A percentile compares a stretch with the other conserved stretches of the same genome.
These are phyloP conservation scores for Brenthis daphne DNA, from an alignment of 2,888 invertebrate species.

Conservation along the genomic window DNA sequence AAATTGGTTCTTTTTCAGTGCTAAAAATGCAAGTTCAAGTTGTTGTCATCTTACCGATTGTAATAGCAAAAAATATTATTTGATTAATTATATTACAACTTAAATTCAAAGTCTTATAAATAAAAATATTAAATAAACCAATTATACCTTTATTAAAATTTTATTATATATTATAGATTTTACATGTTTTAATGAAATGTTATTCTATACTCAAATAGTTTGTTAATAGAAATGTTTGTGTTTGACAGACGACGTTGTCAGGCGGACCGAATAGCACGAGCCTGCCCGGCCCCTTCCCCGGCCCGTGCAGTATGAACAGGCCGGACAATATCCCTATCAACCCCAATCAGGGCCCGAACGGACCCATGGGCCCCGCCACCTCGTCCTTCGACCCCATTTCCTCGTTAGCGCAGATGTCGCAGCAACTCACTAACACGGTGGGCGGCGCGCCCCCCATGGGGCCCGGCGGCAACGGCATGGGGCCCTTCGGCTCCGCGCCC, in stretches of 20 bases:
- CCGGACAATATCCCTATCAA: constrained; percentile 77
- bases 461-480: constrained; percentile 63
- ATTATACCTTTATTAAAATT: too few species aligned
- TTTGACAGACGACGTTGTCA: constrained; percentile 69
- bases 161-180: too few species aligned
- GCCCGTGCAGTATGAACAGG: constrained; percentile 74
- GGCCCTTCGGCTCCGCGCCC: constrained; percentile 67
- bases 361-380: constrained; percentile 80
- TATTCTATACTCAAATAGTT: background rate
- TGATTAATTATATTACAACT: too few species aligned
- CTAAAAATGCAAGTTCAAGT: too few species aligned
- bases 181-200: too few species aligned
- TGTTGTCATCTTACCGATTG: too few species aligned
- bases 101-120: too few species aligned
- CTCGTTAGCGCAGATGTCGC: constrained; percentile 96
- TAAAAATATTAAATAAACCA: too few species aligned
- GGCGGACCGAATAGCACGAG: constrained; percentile 76
- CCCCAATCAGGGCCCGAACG: constrained; percentile 77
- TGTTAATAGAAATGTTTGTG: background rate
- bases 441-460: constrained; percentile 72
- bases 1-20: too few species aligned
- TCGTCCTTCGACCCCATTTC: constrained; percentile 95
- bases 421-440: constrained; percentile 91
- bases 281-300: constrained; percentile 79
- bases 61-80: too few species aligned